These are phyloP conservation scores for Oasisia sp. DNA, from an alignment of 2,888 invertebrate species.

Conservation along the genomic window DNA sequence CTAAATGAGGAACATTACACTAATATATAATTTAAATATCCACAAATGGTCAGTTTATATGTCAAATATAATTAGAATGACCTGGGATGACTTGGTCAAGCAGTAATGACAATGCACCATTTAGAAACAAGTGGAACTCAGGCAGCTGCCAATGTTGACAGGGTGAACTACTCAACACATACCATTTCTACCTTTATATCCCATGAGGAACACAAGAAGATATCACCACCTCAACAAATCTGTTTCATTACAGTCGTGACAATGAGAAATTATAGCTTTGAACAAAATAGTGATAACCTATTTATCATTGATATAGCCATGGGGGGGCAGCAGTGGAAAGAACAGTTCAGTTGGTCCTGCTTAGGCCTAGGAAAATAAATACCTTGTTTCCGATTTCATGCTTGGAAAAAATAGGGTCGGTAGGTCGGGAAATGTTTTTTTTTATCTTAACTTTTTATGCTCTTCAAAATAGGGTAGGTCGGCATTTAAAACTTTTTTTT, in stretches of 20 bases:
- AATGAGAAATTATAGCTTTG: not conserved
- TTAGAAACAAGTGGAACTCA: not conserved
- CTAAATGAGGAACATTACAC: too few species aligned
- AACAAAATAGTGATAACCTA: not conserved
- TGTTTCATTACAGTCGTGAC: not conserved
- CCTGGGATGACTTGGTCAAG: not conserved
- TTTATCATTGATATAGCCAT: not conserved
- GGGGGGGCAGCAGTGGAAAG: too few species aligned
- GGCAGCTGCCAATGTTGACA: not conserved
- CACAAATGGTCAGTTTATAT: not conserved
- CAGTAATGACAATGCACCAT: not conserved
- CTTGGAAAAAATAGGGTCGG: too few species aligned
- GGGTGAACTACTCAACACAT: not conserved
- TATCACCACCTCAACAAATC: not conserved
- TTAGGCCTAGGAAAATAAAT: too few species aligned
- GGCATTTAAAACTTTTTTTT: too few species aligned
- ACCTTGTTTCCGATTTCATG: too few species aligned
- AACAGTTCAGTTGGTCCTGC: too few species aligned
- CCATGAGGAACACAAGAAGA: too few species aligned
- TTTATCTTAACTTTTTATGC: too few species aligned
- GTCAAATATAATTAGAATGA: not conserved
- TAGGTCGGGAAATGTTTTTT: too few species aligned
- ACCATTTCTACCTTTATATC: not conserved
- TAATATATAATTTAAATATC: too few species aligned
- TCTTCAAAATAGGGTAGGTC: too few species aligned